Base-by-base conservation (phyloP, 64 coral and sea anemone genomes). In the Actinia equina region DNA sequence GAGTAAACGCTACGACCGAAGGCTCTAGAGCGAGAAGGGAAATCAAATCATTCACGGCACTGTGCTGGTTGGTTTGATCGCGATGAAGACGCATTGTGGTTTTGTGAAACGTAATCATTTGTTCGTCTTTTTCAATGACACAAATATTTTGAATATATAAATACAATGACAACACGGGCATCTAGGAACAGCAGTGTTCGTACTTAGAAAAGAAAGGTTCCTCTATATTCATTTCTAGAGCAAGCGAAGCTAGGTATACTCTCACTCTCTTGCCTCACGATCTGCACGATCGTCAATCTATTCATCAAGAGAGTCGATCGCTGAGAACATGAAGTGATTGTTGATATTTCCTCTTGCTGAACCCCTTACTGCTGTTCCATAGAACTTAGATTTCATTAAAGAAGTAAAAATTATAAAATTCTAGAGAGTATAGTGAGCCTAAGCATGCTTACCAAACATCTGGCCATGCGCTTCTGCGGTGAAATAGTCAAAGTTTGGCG, bases 401-500 rank as follows among this genome's bases (percentile, higher is more conserved):
- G 25, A 74, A 4, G 5, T 15, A 30, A 30, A 5, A 74, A 74
- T 4, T 37, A 27, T 30, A 3, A 26, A 30, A 37, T 30, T 12
- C 1, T 41, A 74, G 25, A 74, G 22, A 6, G 20, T 65, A 65
- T 65, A 65, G 22, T 23, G 8, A 14, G 22, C 7, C 44, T 81
- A 81, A 81, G 30, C 61, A 59, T 58, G 53, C 83, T 85, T 85
- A 85, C 83, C 83, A 85, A 85, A 85, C 83, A 85, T 85, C 52
- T 85, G 83, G 17, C 83, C 83, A 85, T 85, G 83, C 30, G 83
- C 83, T 54, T 85, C 83, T 55, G 83, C 53, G 83, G 56, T 41
- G 55, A 60, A 85, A 63, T 85, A 85, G 30, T 85, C 83, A 53
- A 85, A 85, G 83, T 85, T 85, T 63, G 83, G 83, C 17, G 83